phyloP scores from a whole-genome alignment of 2,888 invertebrate species.

The Gortyna flavago region DNA sequence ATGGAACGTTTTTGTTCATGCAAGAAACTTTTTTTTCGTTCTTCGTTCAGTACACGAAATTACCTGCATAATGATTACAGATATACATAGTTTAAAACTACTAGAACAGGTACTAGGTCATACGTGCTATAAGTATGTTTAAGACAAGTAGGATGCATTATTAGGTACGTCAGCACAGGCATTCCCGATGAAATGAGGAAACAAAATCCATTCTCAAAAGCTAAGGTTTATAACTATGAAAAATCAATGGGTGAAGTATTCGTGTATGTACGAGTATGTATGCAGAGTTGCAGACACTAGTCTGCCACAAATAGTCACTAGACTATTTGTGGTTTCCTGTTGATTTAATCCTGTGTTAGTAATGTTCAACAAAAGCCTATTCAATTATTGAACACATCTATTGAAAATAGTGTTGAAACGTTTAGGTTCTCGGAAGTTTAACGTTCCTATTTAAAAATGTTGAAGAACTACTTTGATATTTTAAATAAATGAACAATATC shows the following conservation, averaged over 20 bases:
- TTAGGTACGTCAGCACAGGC: constrained; percentile 52
- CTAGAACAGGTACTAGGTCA: constrained; percentile 47
- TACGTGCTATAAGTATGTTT: constrained; percentile 39
- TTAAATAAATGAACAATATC: constrained; percentile 21
- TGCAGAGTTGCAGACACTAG: constrained; percentile 43
- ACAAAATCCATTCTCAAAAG: constrained; percentile 60
- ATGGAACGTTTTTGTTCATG: constrained; percentile 7
- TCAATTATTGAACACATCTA: constrained; percentile 6
- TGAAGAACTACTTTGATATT: background rate
- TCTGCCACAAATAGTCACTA: no score
- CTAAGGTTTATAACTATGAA: constrained; percentile 51
- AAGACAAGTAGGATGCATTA: constrained; percentile 58
- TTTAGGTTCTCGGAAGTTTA: background rate
- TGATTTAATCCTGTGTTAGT: constrained; percentile 5
- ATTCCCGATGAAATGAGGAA: constrained; percentile 59
- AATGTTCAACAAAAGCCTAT: constrained; percentile 18
- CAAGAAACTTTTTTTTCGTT: background rate
- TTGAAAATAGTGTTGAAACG: constrained; percentile 2
- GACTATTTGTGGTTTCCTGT: constrained; percentile 6
- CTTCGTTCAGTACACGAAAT: constrained; percentile 3
- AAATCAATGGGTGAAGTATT: constrained; percentile 57
- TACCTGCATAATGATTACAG: constrained; percentile 5
- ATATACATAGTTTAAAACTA: constrained; percentile 37
- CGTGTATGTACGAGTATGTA: constrained; percentile 41
- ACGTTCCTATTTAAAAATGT: constrained; percentile 10